Evolutionary conservation across 2,888 invertebrate species (phyloP).

Genomic region (Aphrophora alni): DNA sequence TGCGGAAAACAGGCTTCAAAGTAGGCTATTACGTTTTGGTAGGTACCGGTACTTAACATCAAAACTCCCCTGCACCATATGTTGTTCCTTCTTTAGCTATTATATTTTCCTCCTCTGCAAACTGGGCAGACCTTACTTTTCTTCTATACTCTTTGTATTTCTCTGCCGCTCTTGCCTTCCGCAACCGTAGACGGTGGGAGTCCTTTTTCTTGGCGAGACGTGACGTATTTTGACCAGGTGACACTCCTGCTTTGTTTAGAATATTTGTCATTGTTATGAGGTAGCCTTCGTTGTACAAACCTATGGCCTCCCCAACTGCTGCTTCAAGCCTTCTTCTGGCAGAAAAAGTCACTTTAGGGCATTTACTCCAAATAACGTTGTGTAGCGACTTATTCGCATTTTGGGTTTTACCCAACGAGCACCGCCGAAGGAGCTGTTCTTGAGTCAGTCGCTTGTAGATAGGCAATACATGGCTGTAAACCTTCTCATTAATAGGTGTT

Average conservation of each 20-base stretch:
- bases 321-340: not conserved
- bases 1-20: constrained; percentile 13
- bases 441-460: not conserved
- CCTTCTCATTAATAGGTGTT: constrained; percentile 15
- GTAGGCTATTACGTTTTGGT: not conserved
- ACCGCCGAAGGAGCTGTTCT: not conserved
- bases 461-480: constrained; percentile 3
- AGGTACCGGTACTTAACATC: not conserved
- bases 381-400: constrained; percentile 18
- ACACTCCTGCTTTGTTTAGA: not conserved
- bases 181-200: constrained; percentile 6
- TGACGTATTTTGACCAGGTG: constrained; percentile 7
- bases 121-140: constrained; percentile 10
- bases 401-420: constrained; percentile 12
- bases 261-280: not conserved
- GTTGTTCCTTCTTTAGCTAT: not conserved
- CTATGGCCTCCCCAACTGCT: not conserved
- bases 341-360: not conserved
- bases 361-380: constrained; percentile 21
- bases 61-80: constrained; percentile 22
- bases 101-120: constrained; percentile 9
- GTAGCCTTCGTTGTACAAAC: not conserved
- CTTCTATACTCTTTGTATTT: constrained; percentile 11
- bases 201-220: constrained; percentile 6
- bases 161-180: constrained; percentile 6